These are phyloP conservation scores for Cryptoblepharus egeriae DNA, from an alignment of 2,797 vertebrate species.

Conservation along the genomic window DNA sequence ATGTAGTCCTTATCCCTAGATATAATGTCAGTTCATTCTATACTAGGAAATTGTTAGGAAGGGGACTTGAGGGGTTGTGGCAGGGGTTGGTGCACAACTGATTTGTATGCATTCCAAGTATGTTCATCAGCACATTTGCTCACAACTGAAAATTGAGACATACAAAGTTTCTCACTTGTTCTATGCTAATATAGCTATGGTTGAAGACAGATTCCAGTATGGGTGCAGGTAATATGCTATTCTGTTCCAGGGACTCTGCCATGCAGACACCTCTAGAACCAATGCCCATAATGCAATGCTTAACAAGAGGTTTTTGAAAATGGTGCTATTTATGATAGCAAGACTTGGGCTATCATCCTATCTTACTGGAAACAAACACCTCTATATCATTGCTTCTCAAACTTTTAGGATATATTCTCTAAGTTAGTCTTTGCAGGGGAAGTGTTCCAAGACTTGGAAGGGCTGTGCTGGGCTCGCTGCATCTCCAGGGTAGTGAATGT, in stretches of 20 bases:
- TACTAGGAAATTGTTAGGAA: not conserved
- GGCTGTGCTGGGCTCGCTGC: no score
- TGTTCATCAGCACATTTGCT: no score
- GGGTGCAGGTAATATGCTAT: not conserved
- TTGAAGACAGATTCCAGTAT: not conserved
- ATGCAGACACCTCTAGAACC: not conserved
- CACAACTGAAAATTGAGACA: not conserved
- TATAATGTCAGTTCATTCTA: no score
- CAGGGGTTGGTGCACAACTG: not conserved
- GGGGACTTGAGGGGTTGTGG: not conserved
- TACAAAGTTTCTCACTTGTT: not conserved
- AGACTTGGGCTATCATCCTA: no score
- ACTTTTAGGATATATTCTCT: no score
- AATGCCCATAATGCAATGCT: not conserved
- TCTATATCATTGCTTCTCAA: no score
- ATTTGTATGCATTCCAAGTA: no score
- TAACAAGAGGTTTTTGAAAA: not conserved
- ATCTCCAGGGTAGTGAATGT: no score
- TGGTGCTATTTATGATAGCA: no score
- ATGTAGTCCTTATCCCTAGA: not conserved
- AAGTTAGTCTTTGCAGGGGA: no score
- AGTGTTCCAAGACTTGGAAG: no score
- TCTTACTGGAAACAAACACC: no score
- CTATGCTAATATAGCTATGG: not conserved
- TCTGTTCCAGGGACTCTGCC: not conserved